Evolutionary conservation across 37 sponge, comb jelly and placozoan genomes (phyloP), one percentile per base, ranked within the genome.

Genomic region (Theonella swinhoei): DNA sequence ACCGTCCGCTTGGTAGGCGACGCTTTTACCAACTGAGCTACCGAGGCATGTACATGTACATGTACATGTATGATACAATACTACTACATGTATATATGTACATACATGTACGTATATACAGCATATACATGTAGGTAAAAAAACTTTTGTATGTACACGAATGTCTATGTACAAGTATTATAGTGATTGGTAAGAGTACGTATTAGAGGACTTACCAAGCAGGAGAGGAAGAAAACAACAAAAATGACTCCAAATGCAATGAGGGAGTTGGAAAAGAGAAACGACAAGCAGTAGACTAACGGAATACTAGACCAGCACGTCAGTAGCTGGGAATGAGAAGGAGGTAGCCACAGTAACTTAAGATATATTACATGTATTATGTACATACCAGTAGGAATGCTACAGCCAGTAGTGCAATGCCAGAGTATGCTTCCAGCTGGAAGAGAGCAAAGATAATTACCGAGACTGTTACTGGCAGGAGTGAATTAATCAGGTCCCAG

Each of bases 401-500:
- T 4, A 98, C 76, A 3, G 93, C 95, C 30, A 62, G 85, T 1
- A 94, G 64, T 20, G 79, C 85, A 14, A 47, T 69, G 19, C 87
- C 90, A 0, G 26, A 72, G 68, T 69, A 94, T 20, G 88, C 89
- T 19, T 92, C 85, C n/a, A 94, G 66, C 61, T 92, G 77, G 64
- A 94, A 94, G 11, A 91, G 92, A 33, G 93, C 88, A 90, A 96
- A 94, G 62, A 98, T 29, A 8, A 96, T 90, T 25, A 94, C n/a
- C 19, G 93, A 64, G 58, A 88, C 7, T 8, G 90, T 28, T 59
- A 91, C 32, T 4, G 95, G 90, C 5, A 87, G 39, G 29, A 92
- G 41, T 34, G 81, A 89, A 79, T 94, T 98, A 79, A 94, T 32
- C 20, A 96, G 76, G 74, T 98, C 99, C 97, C 97, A 98, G 5